Conservation (phyloP, 23 tunicate genomes). For the Trididemnum miniatum region DNA sequence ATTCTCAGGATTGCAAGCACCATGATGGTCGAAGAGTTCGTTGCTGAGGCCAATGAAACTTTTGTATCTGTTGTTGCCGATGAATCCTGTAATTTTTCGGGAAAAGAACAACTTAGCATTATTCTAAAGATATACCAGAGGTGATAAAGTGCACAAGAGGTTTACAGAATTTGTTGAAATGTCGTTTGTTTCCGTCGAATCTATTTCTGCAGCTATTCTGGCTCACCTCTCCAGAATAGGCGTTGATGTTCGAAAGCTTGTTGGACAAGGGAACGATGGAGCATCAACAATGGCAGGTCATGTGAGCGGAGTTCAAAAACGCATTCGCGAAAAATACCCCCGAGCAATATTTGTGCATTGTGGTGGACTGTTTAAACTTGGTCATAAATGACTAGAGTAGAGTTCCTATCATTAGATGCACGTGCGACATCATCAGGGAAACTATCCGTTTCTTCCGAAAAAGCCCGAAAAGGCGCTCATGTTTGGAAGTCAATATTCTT, state of each 20-base stretch:
- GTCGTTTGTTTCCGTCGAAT: constrained; percentile 7
- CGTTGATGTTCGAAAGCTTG: constrained; percentile 18
- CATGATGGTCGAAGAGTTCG: too few species aligned
- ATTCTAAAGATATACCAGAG: constrained; percentile 8
- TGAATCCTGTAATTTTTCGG: constrained; percentile 23
- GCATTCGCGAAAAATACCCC: too few species aligned
- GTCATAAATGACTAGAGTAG: too few species aligned
- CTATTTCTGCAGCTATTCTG: constrained; percentile 34
- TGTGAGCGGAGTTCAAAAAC: too few species aligned
- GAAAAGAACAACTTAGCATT: constrained; percentile 13
- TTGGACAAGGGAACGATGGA: constrained; percentile 13
- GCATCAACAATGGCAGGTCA: constrained; percentile 33
- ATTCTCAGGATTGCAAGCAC: constrained; percentile 21
- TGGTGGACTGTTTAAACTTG: constrained; percentile 4
- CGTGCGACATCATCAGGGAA: constrained; percentile 17
- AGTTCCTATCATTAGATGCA: constrained; percentile 19
- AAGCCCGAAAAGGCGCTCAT: constrained; percentile 23
- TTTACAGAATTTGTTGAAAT: constrained; percentile 33
- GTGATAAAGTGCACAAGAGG: constrained; percentile 25
- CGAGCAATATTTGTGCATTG: constrained; percentile 30
- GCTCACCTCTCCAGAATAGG: too few species aligned
- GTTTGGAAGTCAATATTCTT: constrained; percentile 26
- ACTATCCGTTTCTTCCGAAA: constrained; percentile 30
- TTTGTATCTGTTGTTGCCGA: too few species aligned
- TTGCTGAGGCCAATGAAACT: too few species aligned